A percentile compares a stretch with the other conserved stretches of the same genome.
These are phyloP conservation scores for Aethes cnicana DNA, from an alignment of 2,888 invertebrate species.

Conservation along the genomic window DNA sequence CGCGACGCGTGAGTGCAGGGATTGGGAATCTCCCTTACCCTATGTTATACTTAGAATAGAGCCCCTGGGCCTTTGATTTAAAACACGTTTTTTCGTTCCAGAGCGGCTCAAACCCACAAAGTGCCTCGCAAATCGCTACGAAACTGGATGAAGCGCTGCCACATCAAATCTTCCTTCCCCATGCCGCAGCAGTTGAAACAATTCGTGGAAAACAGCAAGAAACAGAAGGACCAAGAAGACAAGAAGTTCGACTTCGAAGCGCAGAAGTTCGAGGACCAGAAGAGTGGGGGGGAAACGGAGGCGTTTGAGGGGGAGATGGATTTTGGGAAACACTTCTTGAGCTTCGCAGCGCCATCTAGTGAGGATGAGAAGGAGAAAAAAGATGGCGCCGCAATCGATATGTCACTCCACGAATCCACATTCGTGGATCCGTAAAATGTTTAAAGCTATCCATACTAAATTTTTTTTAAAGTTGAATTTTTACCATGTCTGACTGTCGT, in stretches of 20 bases:
- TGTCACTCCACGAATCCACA: constrained; percentile 61
- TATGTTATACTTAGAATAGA: too few species aligned
- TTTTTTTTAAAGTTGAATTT: too few species aligned
- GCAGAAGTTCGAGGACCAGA: constrained; percentile 44
- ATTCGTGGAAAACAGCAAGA: constrained; percentile 80
- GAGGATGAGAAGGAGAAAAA: constrained; percentile 58
- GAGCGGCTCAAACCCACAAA: constrained; percentile 83
- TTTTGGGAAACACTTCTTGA: constrained; percentile 73
- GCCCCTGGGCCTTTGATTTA: too few species aligned
- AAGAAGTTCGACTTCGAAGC: constrained; percentile 45
- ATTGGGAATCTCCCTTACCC: too few species aligned
- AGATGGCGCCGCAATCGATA: constrained; percentile 53
- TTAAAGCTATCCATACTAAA: too few species aligned
- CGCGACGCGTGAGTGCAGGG: too few species aligned
- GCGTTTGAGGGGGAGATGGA: constrained; percentile 57
- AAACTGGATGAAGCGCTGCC: constrained; percentile 84
- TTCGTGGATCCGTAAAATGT: too few species aligned
- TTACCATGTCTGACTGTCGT: too few species aligned
- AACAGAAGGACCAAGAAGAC: constrained; percentile 62
- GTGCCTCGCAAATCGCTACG: constrained; percentile 83
- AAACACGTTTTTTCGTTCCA: constrained; percentile 44
- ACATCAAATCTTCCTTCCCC: constrained; percentile 82
- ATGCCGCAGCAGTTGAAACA: constrained; percentile 83
- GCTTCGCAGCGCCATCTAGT: constrained; percentile 56
- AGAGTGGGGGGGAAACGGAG: constrained; percentile 51